Conservation (phyloP, 2,888 invertebrate genomes). For the Dynastes tityus region DNA sequence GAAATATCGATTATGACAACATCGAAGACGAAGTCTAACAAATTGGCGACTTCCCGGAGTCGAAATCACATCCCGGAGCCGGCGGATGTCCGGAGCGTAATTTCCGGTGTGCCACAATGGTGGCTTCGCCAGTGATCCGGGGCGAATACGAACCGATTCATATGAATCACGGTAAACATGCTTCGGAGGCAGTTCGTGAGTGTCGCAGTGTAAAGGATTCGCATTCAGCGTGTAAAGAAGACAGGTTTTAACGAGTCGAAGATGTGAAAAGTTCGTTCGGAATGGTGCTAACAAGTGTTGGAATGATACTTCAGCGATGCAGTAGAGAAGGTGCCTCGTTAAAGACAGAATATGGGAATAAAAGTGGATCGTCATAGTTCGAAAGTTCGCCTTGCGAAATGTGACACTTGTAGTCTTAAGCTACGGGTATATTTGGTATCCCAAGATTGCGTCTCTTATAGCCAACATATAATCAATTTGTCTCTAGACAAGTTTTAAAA, state of each 20-base stretch:
- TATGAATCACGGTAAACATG: constrained; percentile 64
- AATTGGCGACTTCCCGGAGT: constrained; percentile 67
- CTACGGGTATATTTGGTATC: too few relatives aligned
- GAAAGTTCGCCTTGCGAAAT: too few relatives aligned
- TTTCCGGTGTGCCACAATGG: constrained; percentile 66
- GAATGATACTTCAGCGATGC: constrained; percentile 3
- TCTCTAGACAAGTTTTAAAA: too few relatives aligned
- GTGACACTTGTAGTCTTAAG: too few relatives aligned
- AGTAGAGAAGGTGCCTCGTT: too few relatives aligned
- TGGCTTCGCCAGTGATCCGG: constrained; percentile 62
- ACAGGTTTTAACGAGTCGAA: constrained; percentile 3
- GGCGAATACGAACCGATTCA: constrained; percentile 59
- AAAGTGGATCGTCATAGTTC: too few relatives aligned
- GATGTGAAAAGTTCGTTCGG: neutral
- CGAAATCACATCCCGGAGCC: constrained; percentile 64
- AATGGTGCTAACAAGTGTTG: constrained; percentile 18
- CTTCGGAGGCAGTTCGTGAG: constrained; percentile 52
- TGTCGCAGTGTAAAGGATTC: constrained; percentile 8
- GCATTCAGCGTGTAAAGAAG: neutral
- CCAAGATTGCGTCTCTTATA: too few relatives aligned
- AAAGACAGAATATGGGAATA: too few relatives aligned
- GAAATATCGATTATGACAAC: constrained; percentile 59
- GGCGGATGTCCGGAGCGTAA: constrained; percentile 67
- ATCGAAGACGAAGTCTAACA: constrained; percentile 57
- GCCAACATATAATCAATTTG: too few relatives aligned